Evolutionary conservation across 2,113 vertebrate genomes (phyloP).

Genomic region (Aegypius monachus): DNA sequence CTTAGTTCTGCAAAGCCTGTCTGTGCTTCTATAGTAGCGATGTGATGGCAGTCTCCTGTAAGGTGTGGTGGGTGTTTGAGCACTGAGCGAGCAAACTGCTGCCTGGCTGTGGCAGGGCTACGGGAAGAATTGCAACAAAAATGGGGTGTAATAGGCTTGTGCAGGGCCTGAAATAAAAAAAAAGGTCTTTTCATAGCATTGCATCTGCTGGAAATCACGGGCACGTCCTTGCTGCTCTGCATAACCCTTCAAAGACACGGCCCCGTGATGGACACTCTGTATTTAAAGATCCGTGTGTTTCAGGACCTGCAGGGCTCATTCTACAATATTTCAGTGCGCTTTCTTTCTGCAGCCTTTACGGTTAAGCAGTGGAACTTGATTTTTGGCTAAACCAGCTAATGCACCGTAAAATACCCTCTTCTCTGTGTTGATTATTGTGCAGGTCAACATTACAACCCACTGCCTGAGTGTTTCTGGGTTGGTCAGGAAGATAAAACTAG

Average conservation of each 20-base stretch:
- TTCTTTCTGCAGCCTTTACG: not conserved
- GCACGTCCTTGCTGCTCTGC: not conserved
- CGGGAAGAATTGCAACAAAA: not conserved
- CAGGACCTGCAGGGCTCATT: not conserved
- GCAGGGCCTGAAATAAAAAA: not conserved
- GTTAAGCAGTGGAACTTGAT: not conserved
- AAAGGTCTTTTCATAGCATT: not conserved
- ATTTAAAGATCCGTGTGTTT: rapidly evolving
- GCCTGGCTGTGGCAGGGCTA: not conserved
- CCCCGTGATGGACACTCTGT: not conserved
- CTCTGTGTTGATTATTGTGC: not conserved
- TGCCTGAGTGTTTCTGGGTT: not conserved
- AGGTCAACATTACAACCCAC: not conserved
- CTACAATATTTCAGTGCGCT: not conserved
- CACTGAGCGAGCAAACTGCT: not conserved
- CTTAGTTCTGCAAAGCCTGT: not conserved
- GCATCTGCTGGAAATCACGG: not conserved
- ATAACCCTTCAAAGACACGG: not conserved
- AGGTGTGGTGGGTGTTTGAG: not conserved
- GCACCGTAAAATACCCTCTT: not conserved
- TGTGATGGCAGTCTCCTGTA: not conserved
- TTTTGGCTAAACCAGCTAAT: not conserved
- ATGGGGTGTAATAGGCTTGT: not conserved
- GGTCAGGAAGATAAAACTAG: not conserved
- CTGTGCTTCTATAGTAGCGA: not conserved